Percentiles rank a stretch among this genome's conserved stretches.
These are phyloP conservation scores for Phalacrocorax aristotelis DNA, from an alignment of 2,113 vertebrate species.

Conservation along the genomic window DNA sequence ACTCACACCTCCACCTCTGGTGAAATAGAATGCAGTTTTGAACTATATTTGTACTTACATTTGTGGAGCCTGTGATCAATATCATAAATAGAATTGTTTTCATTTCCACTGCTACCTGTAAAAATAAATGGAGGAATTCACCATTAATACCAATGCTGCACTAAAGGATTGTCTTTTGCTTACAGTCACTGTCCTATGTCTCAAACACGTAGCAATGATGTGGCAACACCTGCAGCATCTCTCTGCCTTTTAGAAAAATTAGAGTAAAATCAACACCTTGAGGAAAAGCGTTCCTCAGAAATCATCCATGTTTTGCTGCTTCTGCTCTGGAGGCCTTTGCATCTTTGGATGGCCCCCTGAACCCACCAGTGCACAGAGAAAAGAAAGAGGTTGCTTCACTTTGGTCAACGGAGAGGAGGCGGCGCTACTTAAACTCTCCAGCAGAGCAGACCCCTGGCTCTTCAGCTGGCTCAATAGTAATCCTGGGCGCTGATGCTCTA, in stretches of 20 bases:
- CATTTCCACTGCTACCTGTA: constrained; percentile 25
- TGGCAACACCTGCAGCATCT: neutral
- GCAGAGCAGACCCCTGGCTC: neutral
- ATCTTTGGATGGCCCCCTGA: neutral
- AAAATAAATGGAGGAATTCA: constrained; percentile 16
- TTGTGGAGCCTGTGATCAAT: neutral
- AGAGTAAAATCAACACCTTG: neutral
- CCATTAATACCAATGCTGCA: neutral
- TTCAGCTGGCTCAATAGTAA: neutral
- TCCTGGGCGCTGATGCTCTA: neutral
- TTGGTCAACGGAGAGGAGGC: neutral
- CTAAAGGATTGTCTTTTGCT: neutral
- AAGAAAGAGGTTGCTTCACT: neutral
- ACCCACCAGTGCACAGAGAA: neutral
- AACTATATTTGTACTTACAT: constrained; percentile 16
- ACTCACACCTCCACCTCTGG: neutral
- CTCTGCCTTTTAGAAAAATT: neutral
- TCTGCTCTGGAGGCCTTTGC: neutral
- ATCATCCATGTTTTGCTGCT: neutral
- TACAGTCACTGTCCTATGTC: neutral
- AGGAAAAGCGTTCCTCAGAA: neutral
- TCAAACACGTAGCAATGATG: neutral
- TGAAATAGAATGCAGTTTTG: neutral
- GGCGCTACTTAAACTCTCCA: neutral
- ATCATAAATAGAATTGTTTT: neutral